phyloP scores from a whole-genome alignment of 2,113 vertebrate genomes.

The Heptranchias perlo region DNA sequence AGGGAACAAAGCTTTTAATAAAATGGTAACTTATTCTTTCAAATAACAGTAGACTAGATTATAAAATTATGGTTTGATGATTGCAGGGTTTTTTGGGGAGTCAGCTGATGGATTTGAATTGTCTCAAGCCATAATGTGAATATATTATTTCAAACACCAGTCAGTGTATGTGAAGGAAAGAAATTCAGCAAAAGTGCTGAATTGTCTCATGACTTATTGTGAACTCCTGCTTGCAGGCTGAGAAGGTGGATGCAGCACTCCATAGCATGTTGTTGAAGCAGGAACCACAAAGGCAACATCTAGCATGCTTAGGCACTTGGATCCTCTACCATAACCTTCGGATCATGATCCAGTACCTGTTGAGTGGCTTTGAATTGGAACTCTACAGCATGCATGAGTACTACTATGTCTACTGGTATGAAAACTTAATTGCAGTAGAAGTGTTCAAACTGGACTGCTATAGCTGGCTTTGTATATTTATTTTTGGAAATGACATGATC shows the following conservation, averaged over 20 bases:
- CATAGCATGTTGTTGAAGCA: slow-evolving; percentile 93
- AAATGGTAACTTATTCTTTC: background rate
- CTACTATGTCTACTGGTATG: slow-evolving; percentile 97
- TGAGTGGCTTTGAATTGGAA: slow-evolving; percentile 95
- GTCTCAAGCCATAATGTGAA: background rate
- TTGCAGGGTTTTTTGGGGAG: background rate
- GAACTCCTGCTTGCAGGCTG: slow-evolving; percentile 65
- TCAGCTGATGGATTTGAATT: background rate
- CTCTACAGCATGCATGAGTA: slow-evolving; percentile 99
- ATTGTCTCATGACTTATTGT: background rate
- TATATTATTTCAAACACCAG: background rate
- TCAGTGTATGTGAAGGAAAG: background rate
- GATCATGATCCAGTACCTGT: slow-evolving; percentile 97
- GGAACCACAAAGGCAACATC: slow-evolving; percentile 90
- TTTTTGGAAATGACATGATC: background rate
- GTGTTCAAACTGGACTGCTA: background rate
- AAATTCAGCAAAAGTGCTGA: background rate
- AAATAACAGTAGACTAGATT: background rate
- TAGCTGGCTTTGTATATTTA: background rate
- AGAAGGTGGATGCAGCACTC: slow-evolving; percentile 93
- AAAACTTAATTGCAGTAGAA: slow-evolving; percentile 39
- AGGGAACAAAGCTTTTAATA: background rate
- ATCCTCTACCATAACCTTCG: slow-evolving; percentile 95
- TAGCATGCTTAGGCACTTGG: slow-evolving; percentile 95
- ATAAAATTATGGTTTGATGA: background rate